Percentiles rank a stretch among this genome's conserved stretches.
phyloP scores from a whole-genome alignment of 1,140 invertebrate genomes.

The Dendroctonus ponderosae region DNA sequence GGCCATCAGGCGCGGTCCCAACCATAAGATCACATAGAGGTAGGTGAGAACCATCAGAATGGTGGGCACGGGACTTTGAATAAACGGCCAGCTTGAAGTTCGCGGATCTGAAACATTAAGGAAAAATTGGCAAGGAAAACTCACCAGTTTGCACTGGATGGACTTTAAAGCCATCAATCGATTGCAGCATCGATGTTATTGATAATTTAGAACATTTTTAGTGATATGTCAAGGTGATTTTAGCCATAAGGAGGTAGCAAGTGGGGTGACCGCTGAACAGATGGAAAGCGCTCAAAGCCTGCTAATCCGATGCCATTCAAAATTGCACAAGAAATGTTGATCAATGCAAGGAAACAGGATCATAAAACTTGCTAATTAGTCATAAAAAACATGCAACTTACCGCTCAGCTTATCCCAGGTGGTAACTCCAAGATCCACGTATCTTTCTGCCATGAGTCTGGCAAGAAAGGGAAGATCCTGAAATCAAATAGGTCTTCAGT shows the following conservation, averaged over 20 bases:
- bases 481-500: slow-evolving; percentile 3
- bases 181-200: not conserved
- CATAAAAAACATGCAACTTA: slow-evolving; percentile 42
- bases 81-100: slow-evolving; percentile 86
- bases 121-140: slow-evolving; percentile 2
- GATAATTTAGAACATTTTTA: slow-evolving; percentile 3
- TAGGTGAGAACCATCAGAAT: slow-evolving; percentile 78
- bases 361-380: not conserved
- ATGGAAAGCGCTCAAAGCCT: too few relatives aligned
- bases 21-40: slow-evolving; percentile 74
- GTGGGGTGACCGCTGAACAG: not conserved
- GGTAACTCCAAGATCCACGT: slow-evolving; percentile 57
- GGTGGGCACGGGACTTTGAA: slow-evolving; percentile 86
- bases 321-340: too few relatives aligned
- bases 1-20: slow-evolving; percentile 84
- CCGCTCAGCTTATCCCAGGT: slow-evolving; percentile 53
- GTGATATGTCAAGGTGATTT: slow-evolving; percentile 11
- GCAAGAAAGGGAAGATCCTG: slow-evolving; percentile 57
- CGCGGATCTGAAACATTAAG: slow-evolving; percentile 69
- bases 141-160: slow-evolving; percentile 7
- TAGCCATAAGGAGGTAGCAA: not conserved
- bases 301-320: too few relatives aligned
- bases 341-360: too few relatives aligned
- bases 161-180: not conserved
- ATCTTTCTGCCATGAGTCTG: slow-evolving; percentile 59